phyloP scores from a whole-genome alignment of 2,888 invertebrate species.

The Conchocele bisecta region DNA sequence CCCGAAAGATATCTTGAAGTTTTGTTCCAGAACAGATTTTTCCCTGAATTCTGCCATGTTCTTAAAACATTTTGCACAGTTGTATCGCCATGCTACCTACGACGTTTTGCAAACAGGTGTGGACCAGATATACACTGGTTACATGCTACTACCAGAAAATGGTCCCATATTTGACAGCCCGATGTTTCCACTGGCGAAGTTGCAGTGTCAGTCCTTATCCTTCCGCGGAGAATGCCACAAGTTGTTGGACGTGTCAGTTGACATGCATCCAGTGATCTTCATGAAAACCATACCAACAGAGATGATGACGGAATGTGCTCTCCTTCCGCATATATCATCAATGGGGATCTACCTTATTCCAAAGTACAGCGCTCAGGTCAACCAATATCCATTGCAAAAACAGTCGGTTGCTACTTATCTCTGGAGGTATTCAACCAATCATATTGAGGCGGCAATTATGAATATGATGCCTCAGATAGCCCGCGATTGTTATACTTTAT shows the following conservation, averaged over 20 bases:
- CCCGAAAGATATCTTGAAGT: too few relatives aligned
- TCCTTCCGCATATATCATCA: conserved; percentile 16
- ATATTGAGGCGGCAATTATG: conserved; percentile 37
- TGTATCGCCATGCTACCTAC: conserved; percentile 13
- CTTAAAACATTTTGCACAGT: conserved; percentile 13
- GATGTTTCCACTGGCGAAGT: conserved; percentile 4
- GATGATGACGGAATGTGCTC: background rate
- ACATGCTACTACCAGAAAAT: conserved; percentile 4
- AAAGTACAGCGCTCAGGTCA: too few relatives aligned
- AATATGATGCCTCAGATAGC: conserved; percentile 14
- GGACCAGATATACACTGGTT: conserved; percentile 9
- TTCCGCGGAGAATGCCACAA: conserved; percentile 36
- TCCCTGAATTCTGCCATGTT: conserved; percentile 1
- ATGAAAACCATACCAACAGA: conserved; percentile 4
- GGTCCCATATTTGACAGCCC: conserved; percentile 2
- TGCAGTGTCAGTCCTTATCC: conserved; percentile 16
- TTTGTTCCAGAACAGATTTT: conserved; percentile 15
- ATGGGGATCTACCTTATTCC: conserved; percentile 38
- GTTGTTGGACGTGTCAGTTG: conserved; percentile 29
- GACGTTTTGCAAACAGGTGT: conserved; percentile 11
- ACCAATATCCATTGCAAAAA: too few relatives aligned
- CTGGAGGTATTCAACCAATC: conserved; percentile 37
- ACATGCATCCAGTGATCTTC: conserved; percentile 38
- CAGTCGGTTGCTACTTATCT: conserved; percentile 7
- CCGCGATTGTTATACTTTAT: conserved; percentile 28